These are phyloP conservation scores for Sprattus sprattus DNA, from an alignment of 2,113 vertebrate genomes.

Conservation along the genomic window DNA sequence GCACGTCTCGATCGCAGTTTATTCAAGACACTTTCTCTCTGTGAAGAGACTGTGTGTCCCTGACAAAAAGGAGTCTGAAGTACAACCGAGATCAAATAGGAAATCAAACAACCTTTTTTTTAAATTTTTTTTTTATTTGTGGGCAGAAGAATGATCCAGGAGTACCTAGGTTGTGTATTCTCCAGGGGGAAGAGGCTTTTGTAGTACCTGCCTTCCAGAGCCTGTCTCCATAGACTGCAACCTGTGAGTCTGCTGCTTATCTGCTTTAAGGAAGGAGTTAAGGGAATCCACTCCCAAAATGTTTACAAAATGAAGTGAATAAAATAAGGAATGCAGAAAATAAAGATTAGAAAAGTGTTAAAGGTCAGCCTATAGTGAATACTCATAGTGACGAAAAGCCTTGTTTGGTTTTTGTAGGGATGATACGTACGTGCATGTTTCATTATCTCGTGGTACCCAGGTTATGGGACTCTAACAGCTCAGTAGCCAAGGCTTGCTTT, in stretches of 20 bases:
- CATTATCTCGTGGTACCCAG: slow-evolving; percentile 58
- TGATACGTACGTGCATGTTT: not conserved
- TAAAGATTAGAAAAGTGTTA: not conserved
- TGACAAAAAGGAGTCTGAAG: not conserved
- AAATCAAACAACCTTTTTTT: not conserved
- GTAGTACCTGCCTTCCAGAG: not conserved
- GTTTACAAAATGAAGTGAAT: not conserved
- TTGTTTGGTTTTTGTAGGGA: not conserved
- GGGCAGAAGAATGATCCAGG: slow-evolving; percentile 25
- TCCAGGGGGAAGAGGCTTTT: not conserved
- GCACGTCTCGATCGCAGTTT: not conserved
- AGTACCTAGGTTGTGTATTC: not conserved
- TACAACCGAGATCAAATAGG: not conserved
- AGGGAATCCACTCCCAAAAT: no score
- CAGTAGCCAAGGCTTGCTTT: slow-evolving; percentile 66
- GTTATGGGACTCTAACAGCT: slow-evolving; percentile 72
- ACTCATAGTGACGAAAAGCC: not conserved
- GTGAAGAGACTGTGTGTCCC: not conserved
- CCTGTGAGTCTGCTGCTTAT: not conserved
- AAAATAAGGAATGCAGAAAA: not conserved
- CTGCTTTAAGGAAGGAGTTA: not conserved
- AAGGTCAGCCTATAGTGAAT: not conserved
- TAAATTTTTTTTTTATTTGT: slow-evolving; percentile 56
- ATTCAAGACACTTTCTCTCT: not conserved
- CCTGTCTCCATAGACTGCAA: not conserved